These are phyloP conservation scores for Chaetodon trifasciatus DNA, from an alignment of 2,797 vertebrate genomes.

Conservation along the genomic window DNA sequence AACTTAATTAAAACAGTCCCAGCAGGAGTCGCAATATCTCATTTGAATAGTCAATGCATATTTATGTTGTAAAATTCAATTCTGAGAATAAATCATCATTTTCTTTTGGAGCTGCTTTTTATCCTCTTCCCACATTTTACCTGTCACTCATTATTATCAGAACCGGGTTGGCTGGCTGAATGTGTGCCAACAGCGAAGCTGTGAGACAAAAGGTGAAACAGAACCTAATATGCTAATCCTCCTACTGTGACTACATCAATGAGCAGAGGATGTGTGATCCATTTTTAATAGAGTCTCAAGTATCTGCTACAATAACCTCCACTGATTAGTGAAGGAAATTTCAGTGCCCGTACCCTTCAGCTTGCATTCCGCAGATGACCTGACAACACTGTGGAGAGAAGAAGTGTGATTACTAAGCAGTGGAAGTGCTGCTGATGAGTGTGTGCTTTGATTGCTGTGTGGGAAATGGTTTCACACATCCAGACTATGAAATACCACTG, in stretches of 20 bases:
- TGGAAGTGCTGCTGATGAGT: constrained; percentile 12
- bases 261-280: not conserved
- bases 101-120: not conserved
- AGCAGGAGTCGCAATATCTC: not conserved
- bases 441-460: constrained; percentile 40
- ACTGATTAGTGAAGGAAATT: constrained; percentile 43
- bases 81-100: not conserved
- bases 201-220: constrained; percentile 16
- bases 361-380: constrained; percentile 35
- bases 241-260: not conserved
- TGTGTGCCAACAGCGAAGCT: not conserved
- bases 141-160: not conserved
- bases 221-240: constrained; percentile 2
- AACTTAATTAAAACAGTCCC: not conserved
- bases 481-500: not conserved
- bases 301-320: constrained; percentile 10
- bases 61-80: not conserved
- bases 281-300: constrained; percentile 46
- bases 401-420: constrained; percentile 31
- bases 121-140: not conserved
- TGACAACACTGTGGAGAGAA: not conserved
- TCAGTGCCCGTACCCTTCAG: not conserved
- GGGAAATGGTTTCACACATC: constrained; percentile 7
- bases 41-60: not conserved
- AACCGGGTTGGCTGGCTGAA: not conserved